Evolutionary conservation across 2,113 vertebrate species (phyloP), one percentile per base, ranked within the genome.

Genomic region (Sapayoa aenigma): DNA sequence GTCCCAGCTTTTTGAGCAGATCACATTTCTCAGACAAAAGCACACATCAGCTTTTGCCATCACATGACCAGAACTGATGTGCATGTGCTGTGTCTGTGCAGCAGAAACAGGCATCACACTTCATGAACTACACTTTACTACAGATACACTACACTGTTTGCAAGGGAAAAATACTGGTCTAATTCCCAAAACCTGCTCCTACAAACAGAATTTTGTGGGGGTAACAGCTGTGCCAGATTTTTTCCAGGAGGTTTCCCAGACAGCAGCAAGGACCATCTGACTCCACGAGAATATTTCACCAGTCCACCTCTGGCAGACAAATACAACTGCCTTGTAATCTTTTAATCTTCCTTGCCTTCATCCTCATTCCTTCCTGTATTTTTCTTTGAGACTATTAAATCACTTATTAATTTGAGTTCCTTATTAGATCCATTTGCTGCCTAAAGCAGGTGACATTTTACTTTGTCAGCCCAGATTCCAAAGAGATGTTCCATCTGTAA

Each of bases 371-470:
- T 78, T 63, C 65, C 60, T 78, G 20, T 33, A 42, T 76, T 87
- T 84, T 84, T 49, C 52, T 78, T 68, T 25, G 17, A 89, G 37
- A 55, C 56, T 72, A 94, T 82, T 94, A 63, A 82, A 91, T 55
- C 6, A 3, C 35, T 87, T 91, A 89, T 87, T 94, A 96, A 94
- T 95, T 95, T 63, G 22, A 90, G 90, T 46, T 93, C 62, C 33
- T 90, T 81, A 73, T 91, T 84, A 95, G 33, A 47, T n/a, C 31
- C n/a, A 58, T 41, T 65, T 72, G 31, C 66, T 82, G 60, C 13
- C 77, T 92, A 63, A 52, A 71, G 25, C n/a, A 72, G 53, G 69
- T 87, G 87, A 87, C 41, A 59, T 72, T 87, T 75, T 58, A 62
- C 22, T 89, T 78, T 31, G 58, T 46, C 68, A 92, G 56, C 66